Base-by-base conservation (phyloP, 23 tunicate species). In the Ascidia mentula region DNA sequence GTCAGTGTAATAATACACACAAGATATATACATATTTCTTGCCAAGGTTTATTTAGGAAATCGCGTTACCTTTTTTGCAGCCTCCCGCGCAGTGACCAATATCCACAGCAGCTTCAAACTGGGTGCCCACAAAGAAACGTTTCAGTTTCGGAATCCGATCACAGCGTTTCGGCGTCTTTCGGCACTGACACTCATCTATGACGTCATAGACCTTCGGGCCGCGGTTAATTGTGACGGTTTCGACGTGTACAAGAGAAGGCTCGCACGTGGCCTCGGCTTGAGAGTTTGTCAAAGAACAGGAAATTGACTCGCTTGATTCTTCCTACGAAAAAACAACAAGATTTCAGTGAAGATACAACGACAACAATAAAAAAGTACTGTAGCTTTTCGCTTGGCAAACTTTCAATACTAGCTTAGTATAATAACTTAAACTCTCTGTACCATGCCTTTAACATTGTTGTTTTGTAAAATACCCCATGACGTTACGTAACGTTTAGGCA, bases 31-130 rank as follows among this genome's bases (percentile, higher is more conserved):
- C n/a, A n/a, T n/a, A n/a, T n/a, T n/a, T n/a, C n/a, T n/a, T n/a
- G n/a, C n/a, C n/a, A n/a, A n/a, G n/a, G n/a, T n/a, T n/a, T n/a
- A n/a, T n/a, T 42, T 42, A 42, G 53, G 15, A 42, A 9, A 42
- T 42, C 15, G 53, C 53, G 53, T 82, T 87, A n/a, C 34, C 40
- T 74, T 76, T 74, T 36, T 45, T 76, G 82, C 96, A 90, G 18
- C 89, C 85, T 24, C 96, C 96, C 6, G 18, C 40, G 61, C 96
- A 90, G 35, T 80, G 42, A 15, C 96, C 96, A 69, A 90, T 82
- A 72, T 90, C 96, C 2, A 90, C 89, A 15, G 74, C 74, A 17
- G 89, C 77, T 70, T 85, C 96, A 45, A 85, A 90, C 34, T 84
- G 70, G 40, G 96, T 90, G 36, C 88, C 88, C 9, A 76, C 86